Base-by-base conservation (phyloP, 2,888 invertebrate genomes). In the Standfussiana lucernea region DNA sequence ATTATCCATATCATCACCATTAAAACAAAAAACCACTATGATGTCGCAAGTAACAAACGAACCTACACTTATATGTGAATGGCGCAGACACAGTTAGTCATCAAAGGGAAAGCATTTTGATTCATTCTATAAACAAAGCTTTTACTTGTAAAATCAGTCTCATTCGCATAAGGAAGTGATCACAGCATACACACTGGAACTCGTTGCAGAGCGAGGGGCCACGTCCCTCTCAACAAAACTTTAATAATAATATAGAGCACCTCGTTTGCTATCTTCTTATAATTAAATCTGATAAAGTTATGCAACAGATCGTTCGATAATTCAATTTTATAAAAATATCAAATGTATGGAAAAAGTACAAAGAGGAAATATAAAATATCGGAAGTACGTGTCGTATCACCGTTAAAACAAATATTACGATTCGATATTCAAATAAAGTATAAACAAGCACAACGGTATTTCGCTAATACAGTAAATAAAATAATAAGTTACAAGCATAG, bases 131-230 rank as follows among this genome's bases (percentile, higher is more conserved):
- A 93, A 94, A 94, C 93, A 94, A 95, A 96, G 94, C 94, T 93
- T 93, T 95, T 95, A 94, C 93, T 94, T 95, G 94, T 95, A 95
- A 96, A 96, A 96, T 96, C 96, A 96, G 96, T 96, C 96, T 96
- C 96, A 96, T 96, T 96, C 96, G 95, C 96, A 96, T 96, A 96
- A 96, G 96, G 96, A 96, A 96, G 95, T 96, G 95, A 95, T 96
- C 96, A 96, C 96, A 96, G 96, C 96, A 95, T 94, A 93, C 95
- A 94, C 95, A 96, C 96, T 95, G 96, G 96, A 96, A 95, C 93
- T 95, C 96, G 95, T 95, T 95, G 95, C 94, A 93, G 94, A 92
- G 91, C 93, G 94, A 95, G 95, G 94, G 95, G 93, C 94, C 94
- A 90, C 89, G 94, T 90, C 95, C 95, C 95, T 93, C 95, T 90